A percentile compares a stretch with the other conserved stretches of the same genome.
These are phyloP conservation scores for Zaprionus vittiger DNA, from an alignment of 1,140 invertebrate species.

Conservation along the genomic window DNA sequence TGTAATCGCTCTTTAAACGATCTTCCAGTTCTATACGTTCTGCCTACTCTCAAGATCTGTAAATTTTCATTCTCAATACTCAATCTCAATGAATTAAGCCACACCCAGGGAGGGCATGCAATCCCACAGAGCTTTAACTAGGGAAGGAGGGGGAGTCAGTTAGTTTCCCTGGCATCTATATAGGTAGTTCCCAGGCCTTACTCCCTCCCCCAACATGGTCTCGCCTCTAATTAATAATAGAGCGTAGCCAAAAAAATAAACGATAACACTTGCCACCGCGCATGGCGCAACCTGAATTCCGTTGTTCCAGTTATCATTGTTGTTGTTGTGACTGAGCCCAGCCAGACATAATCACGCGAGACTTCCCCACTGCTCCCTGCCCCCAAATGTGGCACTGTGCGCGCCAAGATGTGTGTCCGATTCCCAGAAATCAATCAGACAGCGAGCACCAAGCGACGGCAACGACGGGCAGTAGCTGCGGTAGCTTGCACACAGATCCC, in stretches of 20 bases:
- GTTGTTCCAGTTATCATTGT: conserved; percentile 24
- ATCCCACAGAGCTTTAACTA: not conserved
- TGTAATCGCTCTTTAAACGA: not conserved
- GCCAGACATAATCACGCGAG: conserved; percentile 6
- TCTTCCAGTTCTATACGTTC: not conserved
- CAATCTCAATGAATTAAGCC: not conserved
- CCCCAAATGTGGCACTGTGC: conserved; percentile 35
- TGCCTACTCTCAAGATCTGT: not conserved
- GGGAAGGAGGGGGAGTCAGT: not conserved
- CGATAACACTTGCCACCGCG: conserved; percentile 76
- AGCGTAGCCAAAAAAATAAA: conserved; percentile 44
- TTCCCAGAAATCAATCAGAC: conserved; percentile 83
- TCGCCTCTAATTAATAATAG: conserved; percentile 72
- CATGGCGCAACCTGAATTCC: conserved; percentile 23
- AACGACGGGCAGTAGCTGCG: conserved; percentile 50
- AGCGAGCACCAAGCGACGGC: conserved; percentile 25
- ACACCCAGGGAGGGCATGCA: not conserved
- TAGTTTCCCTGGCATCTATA: not conserved
- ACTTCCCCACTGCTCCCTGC: not conserved
- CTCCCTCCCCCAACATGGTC: not conserved
- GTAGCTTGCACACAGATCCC: conserved; percentile 66
- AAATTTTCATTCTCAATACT: not conserved
- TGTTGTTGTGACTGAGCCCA: conserved; percentile 45
- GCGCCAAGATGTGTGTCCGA: conserved; percentile 36
- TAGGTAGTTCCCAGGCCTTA: conserved; percentile 4